Evolutionary conservation across 2,888 invertebrate species (phyloP), one percentile per base, ranked within the genome.

Genomic region (Hypsopygia costalis): DNA sequence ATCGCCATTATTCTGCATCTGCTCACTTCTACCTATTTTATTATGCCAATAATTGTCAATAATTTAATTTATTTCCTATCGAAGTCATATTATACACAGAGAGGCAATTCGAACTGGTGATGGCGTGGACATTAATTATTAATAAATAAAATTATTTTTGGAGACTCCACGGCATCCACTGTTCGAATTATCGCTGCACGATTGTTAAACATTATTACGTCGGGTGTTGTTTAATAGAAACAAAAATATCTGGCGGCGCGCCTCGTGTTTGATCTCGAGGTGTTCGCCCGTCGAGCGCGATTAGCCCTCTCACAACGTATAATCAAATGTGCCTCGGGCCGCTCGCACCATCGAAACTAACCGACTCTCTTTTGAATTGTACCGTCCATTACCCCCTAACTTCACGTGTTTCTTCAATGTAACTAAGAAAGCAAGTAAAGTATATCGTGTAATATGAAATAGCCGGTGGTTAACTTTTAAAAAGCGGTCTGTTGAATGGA

Each of bases 121-220:
- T n/a, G n/a, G n/a, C n/a, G n/a, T n/a, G n/a, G n/a, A 16, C 4
- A 16, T 16, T 16, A 3, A 16, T 16, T 16, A 16, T 16, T 3
- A 16, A 16, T 3, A 16, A 16, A 16, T 16, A 16, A 16, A 3
- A 16, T 16, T 16, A 2, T 16, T 4, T 16, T 2, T 4, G 9
- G 5, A 20, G 31, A 52, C 77, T 86, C 83, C 37, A 75, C 40
- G 22, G 10, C 36, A 46, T 47, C 39, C 55, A 22, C 51, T 81
- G 73, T 83, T 67, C 80, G 72, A 88, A 85, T 87, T 83, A 87
- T 86, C 86, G 87, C 86, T 86, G 82, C 87, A 83, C 86, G 88
- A 88, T 88, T 87, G 88, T 88, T 88, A 88, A 88, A 88, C 88
- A 88, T 88, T 88, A 88, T 88, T 88, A 88, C 87, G 85, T 85